Conservation (phyloP, 92 coral and sea anemone species). For the Epizoanthus fatuus region DNA sequence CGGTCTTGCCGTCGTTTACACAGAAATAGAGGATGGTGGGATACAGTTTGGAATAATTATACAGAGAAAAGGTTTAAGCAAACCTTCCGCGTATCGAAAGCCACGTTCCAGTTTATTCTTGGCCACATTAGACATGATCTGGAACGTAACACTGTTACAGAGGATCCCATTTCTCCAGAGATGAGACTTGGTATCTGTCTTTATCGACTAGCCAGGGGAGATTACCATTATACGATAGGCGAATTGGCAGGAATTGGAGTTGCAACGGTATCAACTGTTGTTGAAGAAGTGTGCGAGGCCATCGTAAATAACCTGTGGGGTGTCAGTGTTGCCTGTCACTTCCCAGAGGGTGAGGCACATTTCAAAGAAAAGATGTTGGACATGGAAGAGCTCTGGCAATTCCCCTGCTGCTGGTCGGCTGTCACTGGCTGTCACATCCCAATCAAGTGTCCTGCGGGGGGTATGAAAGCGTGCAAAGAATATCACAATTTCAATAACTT, state of each 20-base stretch:
- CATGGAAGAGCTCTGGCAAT: constrained; percentile 74
- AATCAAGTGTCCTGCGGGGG: constrained; percentile 67
- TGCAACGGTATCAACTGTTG: constrained; percentile 33
- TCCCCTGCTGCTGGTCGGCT: constrained; percentile 69
- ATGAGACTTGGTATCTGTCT: constrained; percentile 56
- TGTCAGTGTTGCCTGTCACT: constrained; percentile 28
- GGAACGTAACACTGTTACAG: constrained; percentile 44
- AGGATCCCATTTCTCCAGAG: constrained; percentile 72
- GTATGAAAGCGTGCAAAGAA: constrained; percentile 63
- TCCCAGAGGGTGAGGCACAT: constrained; percentile 40
- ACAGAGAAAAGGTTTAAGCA: constrained; percentile 59
- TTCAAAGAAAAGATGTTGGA: constrained; percentile 54
- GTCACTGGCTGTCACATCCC: constrained; percentile 70
- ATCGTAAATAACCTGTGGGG: constrained; percentile 44
- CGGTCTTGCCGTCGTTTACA: constrained; percentile 64
- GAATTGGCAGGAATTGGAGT: constrained; percentile 51
- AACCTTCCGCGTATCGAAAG: constrained; percentile 63
- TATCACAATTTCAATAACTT: constrained; percentile 59
- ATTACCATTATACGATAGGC: constrained; percentile 42
- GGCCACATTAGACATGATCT: constrained; percentile 56
- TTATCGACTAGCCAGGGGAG: constrained; percentile 31
- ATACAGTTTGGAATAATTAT: constrained; percentile 65
- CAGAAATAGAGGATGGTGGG: constrained; percentile 78
- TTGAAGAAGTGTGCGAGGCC: constrained; percentile 39
- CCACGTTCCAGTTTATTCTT: constrained; percentile 65